Base-by-base conservation (phyloP, 2,113 vertebrate species). In the Perca fluviatilis region DNA sequence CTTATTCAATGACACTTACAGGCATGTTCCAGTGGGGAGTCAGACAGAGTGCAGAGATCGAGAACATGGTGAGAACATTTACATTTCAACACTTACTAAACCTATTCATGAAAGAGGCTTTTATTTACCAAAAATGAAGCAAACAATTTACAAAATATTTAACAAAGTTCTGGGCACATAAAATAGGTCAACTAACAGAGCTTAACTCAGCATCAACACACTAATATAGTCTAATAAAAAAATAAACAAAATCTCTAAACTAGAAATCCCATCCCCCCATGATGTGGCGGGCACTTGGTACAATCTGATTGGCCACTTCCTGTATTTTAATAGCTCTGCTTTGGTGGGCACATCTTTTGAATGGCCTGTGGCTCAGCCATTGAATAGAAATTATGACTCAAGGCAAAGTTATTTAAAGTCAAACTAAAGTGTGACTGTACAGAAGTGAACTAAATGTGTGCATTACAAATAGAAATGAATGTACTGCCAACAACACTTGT, bases 1-100 rank as follows among this genome's bases (percentile, higher is more conserved):
- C 97, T 74, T 99, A 99, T 0, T 95, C 97, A 13, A 92, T 99
- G 67, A 97, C 97, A 0, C 95, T 99, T 57, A 98, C 97, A 93
- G 98, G 98, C 76, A 97, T 96, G 82, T 99, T 99, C 92, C 98
- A 99, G 94, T 99, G 98, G 98, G 97, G 97, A 0, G 97, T 99
- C 78, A 94, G 98, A 67, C 98, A 99, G 88, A 99, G 98, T 33
- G 95, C 98, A 12, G 98, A 99, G 95, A 94, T 98, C 62, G 98
- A 99, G 92, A 99, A 98, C 93, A 95, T 99, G 97, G 98, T 99
- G 95, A 64, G 95, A 74, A 47, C 25, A 63, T 30, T 40, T 69
- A 27, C 23, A 71, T 50, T 43, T 30, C 3, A 61, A 71, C 16
- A 11, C 56, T 62, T 46, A 71, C 5, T 43, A 16, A 30, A 60